Percentiles rank a stretch among this genome's conserved stretches.
These are phyloP conservation scores for Cirrhinus molitorella DNA, from an alignment of 2,797 vertebrate genomes.

Conservation along the genomic window DNA sequence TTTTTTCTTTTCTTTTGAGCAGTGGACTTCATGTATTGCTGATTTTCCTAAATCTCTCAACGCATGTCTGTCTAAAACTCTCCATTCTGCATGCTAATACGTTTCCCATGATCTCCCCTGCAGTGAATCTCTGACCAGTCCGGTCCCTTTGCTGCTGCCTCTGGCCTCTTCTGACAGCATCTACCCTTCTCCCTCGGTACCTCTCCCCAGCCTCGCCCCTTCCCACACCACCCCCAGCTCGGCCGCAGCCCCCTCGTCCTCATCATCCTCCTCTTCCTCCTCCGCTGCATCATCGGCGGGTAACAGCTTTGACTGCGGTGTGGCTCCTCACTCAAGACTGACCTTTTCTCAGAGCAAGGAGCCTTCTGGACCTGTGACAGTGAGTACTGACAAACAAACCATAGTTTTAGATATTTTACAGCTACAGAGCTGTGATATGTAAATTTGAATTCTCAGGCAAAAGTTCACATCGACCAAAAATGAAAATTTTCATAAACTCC, in stretches of 20 bases:
- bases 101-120: conserved; percentile 21
- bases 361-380: conserved; percentile 80
- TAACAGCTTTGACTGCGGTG: conserved; percentile 84
- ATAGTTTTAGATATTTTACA: not conserved
- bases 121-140: conserved; percentile 89
- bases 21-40: conserved; percentile 11
- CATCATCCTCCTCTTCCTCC: conserved; percentile 69
- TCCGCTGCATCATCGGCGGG: conserved; percentile 82
- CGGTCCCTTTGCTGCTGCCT: conserved; percentile 85
- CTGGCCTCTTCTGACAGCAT: conserved; percentile 87
- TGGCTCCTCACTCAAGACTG: conserved; percentile 83
- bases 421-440: not conserved
- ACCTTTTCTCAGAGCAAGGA: conserved; percentile 84
- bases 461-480: not conserved
- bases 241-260: conserved; percentile 75
- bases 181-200: conserved; percentile 83
- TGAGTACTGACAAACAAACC: conserved; percentile 70
- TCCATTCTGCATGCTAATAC: conserved; percentile 35
- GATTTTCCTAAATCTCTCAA: conserved; percentile 33
- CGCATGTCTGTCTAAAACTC: conserved; percentile 28
- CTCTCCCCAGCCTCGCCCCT: conserved; percentile 82
- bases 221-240: conserved; percentile 70
- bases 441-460: not conserved
- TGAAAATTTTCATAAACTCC: accelerated
- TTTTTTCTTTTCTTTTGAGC: not conserved